Percentiles rank a stretch among this genome's conserved stretches.
These are phyloP conservation scores for Meta bourneti DNA, from an alignment of 2,888 invertebrate species.

Conservation along the genomic window DNA sequence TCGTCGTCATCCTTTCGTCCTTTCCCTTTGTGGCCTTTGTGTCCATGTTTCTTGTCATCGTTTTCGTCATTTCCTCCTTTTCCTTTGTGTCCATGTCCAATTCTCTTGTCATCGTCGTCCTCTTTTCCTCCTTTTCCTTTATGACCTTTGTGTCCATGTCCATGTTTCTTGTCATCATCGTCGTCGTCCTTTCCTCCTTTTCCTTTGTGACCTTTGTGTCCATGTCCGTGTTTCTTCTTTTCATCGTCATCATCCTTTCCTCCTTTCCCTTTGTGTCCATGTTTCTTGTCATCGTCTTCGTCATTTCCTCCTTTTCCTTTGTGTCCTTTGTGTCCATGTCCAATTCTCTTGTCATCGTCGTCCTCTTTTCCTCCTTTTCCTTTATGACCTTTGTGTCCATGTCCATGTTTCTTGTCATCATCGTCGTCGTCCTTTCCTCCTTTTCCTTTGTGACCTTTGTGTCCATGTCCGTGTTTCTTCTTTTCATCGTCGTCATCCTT, in stretches of 20 bases:
- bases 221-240: background rate
- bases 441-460: background rate
- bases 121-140: background rate
- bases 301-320: background rate
- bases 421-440: background rate
- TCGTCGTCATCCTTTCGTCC: background rate
- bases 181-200: background rate
- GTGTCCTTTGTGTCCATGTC: background rate
- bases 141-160: background rate
- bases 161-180: background rate
- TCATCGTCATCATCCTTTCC: background rate
- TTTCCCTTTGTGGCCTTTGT: background rate
- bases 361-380: background rate
- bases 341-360: background rate
- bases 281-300: background rate
- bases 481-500: background rate
- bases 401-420: background rate
- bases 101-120: background rate
- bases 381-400: background rate
- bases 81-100: background rate
- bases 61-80: background rate
- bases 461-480: background rate
- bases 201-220: background rate
- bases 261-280: background rate
- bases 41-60: background rate